Evolutionary conservation across 2,888 invertebrate genomes (phyloP), one percentile per base, ranked within the genome.

Genomic region (Aleiodes alternator): DNA sequence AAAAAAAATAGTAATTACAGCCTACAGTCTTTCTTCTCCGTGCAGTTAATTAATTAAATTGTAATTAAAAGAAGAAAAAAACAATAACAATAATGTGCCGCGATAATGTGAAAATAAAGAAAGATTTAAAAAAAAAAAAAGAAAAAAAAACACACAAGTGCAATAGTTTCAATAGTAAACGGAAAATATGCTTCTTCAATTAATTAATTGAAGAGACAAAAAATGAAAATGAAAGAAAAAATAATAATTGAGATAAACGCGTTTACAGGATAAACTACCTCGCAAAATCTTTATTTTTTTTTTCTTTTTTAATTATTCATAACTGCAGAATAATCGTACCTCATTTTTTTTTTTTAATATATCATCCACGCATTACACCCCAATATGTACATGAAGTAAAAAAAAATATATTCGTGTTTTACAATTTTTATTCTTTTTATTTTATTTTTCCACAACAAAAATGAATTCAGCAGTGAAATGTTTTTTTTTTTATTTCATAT

Each of bases 91-190:
- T 16, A 79, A 83, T 77, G 71, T 66, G 78, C 76, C 80, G 82
- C 78, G 77, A 81, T 80, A 81, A 81, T 81, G 83, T 81, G 72
- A 79, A 85, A 59, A 68, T 4, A 23, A 23, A 1, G 23, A 23
- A 29, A 64, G 43, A 64, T 9, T 43, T n/a, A n/a, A 43, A 43
- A 43, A 43, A 8, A 9, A 3, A 43, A 43, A 43, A 43, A 64
- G 43, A 55, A 8, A 55, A 16, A n/a, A 16, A 55, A 29, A 87
- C 87, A 87, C 89, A 89, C 83, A 88, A 88, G 89, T 89, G 89
- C 89, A 89, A 89, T 89, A 89, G 89, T 87, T 85, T 88, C 88
- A 88, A 89, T 88, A 88, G 88, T 87, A 84, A 78, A 81, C 73
- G 77, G 72, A 64, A 48, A 72, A 59, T 23, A 69, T 68, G 69